Conservation (phyloP, 1,140 invertebrate genomes). For the Aradophagus sp. region DNA sequence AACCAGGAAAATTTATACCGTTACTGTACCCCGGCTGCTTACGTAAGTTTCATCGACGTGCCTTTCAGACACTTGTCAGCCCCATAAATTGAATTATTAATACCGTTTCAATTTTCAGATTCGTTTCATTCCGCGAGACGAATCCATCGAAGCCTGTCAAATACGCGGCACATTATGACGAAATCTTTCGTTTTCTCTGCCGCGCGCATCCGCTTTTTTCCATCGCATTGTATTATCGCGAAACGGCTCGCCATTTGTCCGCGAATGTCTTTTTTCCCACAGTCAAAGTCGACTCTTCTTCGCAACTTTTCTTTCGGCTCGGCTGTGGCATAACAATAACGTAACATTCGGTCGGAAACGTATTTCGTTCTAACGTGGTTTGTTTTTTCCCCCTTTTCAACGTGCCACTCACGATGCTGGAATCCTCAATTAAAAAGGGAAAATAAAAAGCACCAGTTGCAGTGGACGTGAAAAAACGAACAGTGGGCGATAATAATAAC, state of each 20-base stretch:
- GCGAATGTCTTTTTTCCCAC: constrained; percentile 10
- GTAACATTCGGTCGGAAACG: constrained; percentile 9
- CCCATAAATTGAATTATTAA: constrained; percentile 17
- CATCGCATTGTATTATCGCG: constrained; percentile 23
- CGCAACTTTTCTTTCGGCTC: constrained; percentile 9
- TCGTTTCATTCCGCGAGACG: constrained; percentile 17
- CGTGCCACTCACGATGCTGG: background rate
- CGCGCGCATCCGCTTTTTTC: constrained; percentile 10
- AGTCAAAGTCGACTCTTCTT: constrained; percentile 14
- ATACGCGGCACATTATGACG: constrained; percentile 19
- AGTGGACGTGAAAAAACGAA: too few species aligned
- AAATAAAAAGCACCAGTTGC: too few species aligned
- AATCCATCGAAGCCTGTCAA: constrained; percentile 24
- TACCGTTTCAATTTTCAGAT: constrained; percentile 12
- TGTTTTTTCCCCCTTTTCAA: background rate
- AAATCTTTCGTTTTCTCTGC: constrained; percentile 1
- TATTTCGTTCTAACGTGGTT: constrained; percentile 14
- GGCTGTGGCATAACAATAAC: constrained; percentile 6
- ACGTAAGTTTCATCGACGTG: too few species aligned
- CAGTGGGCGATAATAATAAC: too few species aligned
- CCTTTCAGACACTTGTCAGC: constrained; percentile 8
- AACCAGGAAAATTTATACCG: too few species aligned
- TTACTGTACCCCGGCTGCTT: too few species aligned
- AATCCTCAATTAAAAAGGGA: too few species aligned
- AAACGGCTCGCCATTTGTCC: constrained; percentile 31